phyloP scores from a whole-genome alignment of 2,113 vertebrate species.

The Oceanodroma tethys region DNA sequence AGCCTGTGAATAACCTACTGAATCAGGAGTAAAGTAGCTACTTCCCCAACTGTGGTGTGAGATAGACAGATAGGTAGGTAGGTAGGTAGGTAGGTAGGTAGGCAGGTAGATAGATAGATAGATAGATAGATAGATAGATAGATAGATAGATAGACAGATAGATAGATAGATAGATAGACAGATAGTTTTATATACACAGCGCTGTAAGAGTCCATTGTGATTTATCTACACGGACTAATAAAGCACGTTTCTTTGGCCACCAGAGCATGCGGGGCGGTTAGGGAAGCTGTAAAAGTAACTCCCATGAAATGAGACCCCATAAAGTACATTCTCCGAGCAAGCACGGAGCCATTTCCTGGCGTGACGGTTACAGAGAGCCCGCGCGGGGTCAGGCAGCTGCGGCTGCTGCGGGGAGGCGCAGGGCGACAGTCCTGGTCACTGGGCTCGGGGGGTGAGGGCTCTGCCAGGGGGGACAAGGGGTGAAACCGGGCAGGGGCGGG shows the following conservation, averaged over 20 bases:
- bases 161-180: rapidly evolving
- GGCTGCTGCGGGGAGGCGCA: not conserved
- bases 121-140: too few relatives aligned
- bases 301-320: not conserved
- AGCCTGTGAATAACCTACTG: not conserved
- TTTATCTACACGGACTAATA: not conserved
- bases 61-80: too few relatives aligned
- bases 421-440: rapidly evolving
- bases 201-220: rapidly evolving
- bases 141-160: not conserved
- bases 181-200: not conserved
- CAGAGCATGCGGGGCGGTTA: rapidly evolving
- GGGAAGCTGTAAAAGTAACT: not conserved
- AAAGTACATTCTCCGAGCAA: rapidly evolving
- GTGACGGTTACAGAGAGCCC: rapidly evolving
- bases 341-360: rapidly evolving
- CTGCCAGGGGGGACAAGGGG: not conserved
- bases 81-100: too few relatives aligned
- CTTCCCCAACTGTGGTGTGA: not conserved
- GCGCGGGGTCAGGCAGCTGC: rapidly evolving
- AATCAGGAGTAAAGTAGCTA: rapidly evolving
- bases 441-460: not conserved
- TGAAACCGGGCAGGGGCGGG: not conserved
- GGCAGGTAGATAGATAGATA: rapidly evolving
- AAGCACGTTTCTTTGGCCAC: not conserved